Conservation (phyloP, 2,113 vertebrate species). For the Ceyx margarethae region DNA sequence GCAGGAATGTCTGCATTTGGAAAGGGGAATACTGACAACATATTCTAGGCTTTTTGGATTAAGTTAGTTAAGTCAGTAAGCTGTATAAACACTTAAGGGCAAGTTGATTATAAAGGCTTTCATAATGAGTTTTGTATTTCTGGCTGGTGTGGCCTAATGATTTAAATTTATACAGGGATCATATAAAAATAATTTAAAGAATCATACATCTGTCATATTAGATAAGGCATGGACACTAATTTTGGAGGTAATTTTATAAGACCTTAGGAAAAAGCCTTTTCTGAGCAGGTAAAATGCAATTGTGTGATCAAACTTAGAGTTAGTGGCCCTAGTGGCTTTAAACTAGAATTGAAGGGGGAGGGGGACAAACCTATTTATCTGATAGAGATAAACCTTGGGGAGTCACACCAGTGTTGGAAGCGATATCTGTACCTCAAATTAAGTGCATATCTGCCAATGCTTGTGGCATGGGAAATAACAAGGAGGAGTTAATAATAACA, state of each 20-base stretch:
- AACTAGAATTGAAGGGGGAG: no score
- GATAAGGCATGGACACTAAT: background rate
- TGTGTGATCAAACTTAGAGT: background rate
- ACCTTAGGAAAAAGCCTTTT: background rate
- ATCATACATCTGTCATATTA: background rate
- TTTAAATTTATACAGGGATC: background rate
- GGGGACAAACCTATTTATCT: no score
- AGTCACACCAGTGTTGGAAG: no score
- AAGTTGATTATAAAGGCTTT: conserved; percentile 43
- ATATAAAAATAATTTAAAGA: background rate
- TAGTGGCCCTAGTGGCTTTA: no score
- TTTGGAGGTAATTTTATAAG: background rate
- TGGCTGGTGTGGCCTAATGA: background rate
- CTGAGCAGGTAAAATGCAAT: background rate
- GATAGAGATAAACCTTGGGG: no score
- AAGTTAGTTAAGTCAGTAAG: conserved; percentile 36
- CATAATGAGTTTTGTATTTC: conserved; percentile 40
- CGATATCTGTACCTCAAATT: no score
- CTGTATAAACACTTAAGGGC: conserved; percentile 39
- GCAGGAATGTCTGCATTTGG: conserved; percentile 40
- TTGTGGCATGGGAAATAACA: no score
- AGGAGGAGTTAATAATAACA: background rate
- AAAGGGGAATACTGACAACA: conserved; percentile 6
- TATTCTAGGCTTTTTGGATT: conserved; percentile 41
- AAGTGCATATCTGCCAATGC: no score